Base-by-base conservation (phyloP, 2,113 vertebrate genomes). In the Burhinus oedicnemus region DNA sequence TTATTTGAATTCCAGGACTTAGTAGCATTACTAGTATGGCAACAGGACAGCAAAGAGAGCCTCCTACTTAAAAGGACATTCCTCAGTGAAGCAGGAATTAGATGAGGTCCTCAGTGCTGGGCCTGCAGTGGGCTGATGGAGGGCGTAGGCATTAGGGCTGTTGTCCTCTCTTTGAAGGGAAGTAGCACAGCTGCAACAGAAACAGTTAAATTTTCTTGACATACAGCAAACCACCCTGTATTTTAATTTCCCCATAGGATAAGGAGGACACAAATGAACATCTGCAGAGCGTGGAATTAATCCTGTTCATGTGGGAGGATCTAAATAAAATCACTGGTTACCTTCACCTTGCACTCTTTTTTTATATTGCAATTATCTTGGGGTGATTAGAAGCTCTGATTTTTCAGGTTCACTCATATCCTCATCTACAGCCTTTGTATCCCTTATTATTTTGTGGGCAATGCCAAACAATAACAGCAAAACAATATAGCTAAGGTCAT, bases 261-360 rank as follows among this genome's bases (percentile, higher is more conserved):
- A 90, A 75, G 36, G 13, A 69, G 51, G 83, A 60, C 36, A 57
- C 38, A 90, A 88, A 81, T 70, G 61, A 90, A 74, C 64, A 64
- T 94, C 72, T 94, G 76, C 80, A 93, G 74, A 80, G 22, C 34
- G 22, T 51, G 57, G 82, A 96, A 91, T 81, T 66, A 90, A 78
- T 89, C 34, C 47, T 61, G 12, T 75, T 91, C 42, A 12, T 54
- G 40, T 55, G 51, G 51, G 77, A 96, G 68, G 45, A 89, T 89
- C 89, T 97, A 61, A 95, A 90, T 87, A 34, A 92, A 94, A 74
- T 45, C 44, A 23, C 20, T 61, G 76, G 36, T 70, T 94, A 71
- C 94, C 34, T 93, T 81, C 55, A 65, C 58, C 18, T 62, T 76
- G 29, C n/a, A 12, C 34, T 75, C 7, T 45, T 62, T 75, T n/a